Percentiles rank a stretch among this genome's conserved stretches.
Conservation (phyloP, 2,113 vertebrate species). For the Stigmatopora argus region DNA sequence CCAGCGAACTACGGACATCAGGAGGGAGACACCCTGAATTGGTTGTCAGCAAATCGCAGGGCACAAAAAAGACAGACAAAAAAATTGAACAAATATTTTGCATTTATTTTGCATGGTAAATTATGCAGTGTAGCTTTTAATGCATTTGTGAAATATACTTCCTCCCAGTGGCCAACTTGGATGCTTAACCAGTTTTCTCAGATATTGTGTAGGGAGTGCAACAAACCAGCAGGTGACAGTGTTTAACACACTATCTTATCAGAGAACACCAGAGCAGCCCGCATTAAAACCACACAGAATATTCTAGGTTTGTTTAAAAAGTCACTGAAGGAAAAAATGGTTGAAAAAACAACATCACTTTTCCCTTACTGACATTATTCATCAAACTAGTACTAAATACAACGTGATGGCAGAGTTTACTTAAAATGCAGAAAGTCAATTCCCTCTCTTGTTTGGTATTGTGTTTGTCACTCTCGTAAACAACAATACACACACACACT, state of each 20-base stretch:
- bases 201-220: not conserved
- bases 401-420: conserved; percentile 41
- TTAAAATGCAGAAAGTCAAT: conserved; percentile 36
- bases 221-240: conserved; percentile 38
- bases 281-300: conserved; percentile 20
- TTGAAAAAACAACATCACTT: not conserved
- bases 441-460: conserved; percentile 42
- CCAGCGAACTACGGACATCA: no score
- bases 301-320: conserved; percentile 5
- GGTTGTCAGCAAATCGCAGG: no score
- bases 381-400: conserved; percentile 46
- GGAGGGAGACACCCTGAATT: no score
- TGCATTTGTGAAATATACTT: not conserved
- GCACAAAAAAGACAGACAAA: no score
- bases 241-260: conserved; percentile 14
- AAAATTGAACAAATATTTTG: no score
- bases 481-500: conserved; percentile 26
- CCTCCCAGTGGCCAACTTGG: conserved; percentile 20
- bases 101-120: no score
- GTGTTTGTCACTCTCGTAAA: conserved; percentile 56
- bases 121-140: not conserved
- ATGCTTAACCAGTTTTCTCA: not conserved
- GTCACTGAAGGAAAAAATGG: conserved; percentile 2
- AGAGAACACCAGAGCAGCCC: not conserved
- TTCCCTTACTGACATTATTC: conserved; percentile 26